A percentile compares a stretch with the other conserved stretches of the same genome.
Evolutionary conservation across 2,888 invertebrate genomes (phyloP).

Genomic region (Epinotia brunnichana): DNA sequence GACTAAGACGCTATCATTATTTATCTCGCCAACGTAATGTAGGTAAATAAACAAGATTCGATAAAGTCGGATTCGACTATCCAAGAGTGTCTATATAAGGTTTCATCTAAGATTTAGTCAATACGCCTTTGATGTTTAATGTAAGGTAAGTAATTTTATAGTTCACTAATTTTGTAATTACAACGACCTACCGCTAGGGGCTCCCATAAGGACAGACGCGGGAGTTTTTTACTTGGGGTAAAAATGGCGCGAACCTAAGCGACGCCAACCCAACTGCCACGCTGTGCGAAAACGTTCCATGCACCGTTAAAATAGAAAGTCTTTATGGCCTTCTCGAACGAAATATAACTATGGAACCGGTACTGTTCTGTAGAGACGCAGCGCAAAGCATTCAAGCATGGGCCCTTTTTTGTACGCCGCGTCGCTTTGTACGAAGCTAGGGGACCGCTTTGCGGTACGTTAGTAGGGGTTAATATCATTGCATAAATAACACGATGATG

Average conservation of each 20-base stretch:
- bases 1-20: neutral
- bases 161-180: neutral
- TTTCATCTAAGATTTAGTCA: too few relatives aligned
- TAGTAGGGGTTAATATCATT: conserved; percentile 44
- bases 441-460: conserved; percentile 50
- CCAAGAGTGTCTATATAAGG: too few relatives aligned
- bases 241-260: conserved; percentile 38
- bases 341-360: conserved; percentile 21
- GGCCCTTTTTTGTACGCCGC: conserved; percentile 46
- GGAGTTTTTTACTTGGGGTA: conserved; percentile 26
- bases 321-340: conserved; percentile 5
- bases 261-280: conserved; percentile 18
- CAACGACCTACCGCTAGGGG: neutral
- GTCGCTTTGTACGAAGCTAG: conserved; percentile 37
- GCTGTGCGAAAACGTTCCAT: conserved; percentile 7
- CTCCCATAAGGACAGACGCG: conserved; percentile 27
- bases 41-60: neutral
- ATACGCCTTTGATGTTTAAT: too few relatives aligned
- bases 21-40: neutral
- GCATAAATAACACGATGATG: conserved; percentile 37
- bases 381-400: conserved; percentile 45
- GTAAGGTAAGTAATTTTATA: too few relatives aligned
- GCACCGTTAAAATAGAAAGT: neutral
- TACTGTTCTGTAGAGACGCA: conserved; percentile 29
- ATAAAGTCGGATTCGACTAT: neutral